Evolutionary conservation across 1,140 invertebrate genomes (phyloP).

Genomic region (Telenomus remus): DNA sequence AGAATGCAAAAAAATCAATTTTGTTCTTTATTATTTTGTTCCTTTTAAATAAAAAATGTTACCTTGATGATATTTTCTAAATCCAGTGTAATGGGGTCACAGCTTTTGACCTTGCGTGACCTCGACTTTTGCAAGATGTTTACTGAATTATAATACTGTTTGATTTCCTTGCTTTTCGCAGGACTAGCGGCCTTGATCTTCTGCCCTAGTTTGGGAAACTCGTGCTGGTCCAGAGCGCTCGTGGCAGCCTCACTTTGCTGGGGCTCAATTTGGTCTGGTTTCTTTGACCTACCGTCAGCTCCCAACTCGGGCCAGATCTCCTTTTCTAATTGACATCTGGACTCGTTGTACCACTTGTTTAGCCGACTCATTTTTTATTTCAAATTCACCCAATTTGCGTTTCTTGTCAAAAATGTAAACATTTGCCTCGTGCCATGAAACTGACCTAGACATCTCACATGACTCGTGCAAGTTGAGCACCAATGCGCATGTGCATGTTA

Average conservation of each 20-base stretch:
- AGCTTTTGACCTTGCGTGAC: slow-evolving; percentile 16
- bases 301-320: slow-evolving; percentile 28
- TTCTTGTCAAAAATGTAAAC: background rate
- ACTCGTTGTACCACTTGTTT: slow-evolving; percentile 32
- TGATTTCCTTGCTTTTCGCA: slow-evolving; percentile 16
- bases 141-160: slow-evolving; percentile 20
- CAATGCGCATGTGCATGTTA: slow-evolving; percentile 1
- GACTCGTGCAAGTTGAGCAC: background rate
- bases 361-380: slow-evolving; percentile 29
- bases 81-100: slow-evolving; percentile 27
- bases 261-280: background rate
- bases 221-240: slow-evolving; percentile 14
- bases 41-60: background rate
- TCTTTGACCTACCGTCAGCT: background rate
- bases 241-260: background rate
- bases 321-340: slow-evolving; percentile 22
- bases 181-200: slow-evolving; percentile 6
- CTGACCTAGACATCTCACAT: background rate
- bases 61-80: slow-evolving; percentile 26
- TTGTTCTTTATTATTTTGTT: background rate
- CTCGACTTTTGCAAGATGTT: slow-evolving; percentile 17
- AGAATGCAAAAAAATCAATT: background rate
- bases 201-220: slow-evolving; percentile 34
- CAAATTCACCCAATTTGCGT: background rate
- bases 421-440: background rate